Conservation (phyloP, 2,888 invertebrate genomes). For the Nemurella pictetii region DNA sequence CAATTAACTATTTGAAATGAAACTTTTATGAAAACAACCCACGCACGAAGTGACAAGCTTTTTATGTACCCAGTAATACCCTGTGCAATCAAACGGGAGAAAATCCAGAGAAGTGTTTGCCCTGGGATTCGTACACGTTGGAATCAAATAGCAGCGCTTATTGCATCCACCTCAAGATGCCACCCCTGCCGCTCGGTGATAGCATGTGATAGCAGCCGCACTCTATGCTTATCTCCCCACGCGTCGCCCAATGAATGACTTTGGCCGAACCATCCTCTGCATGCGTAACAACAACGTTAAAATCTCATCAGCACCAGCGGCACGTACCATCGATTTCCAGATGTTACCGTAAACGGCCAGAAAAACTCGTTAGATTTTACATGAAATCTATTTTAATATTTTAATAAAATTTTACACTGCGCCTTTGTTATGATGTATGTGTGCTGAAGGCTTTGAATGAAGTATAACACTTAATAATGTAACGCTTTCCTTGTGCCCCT, state of each 20-base stretch:
- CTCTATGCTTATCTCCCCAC: background rate
- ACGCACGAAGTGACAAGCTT: too few relatives aligned
- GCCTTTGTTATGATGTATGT: background rate
- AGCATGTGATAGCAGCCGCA: background rate
- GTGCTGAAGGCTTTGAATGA: background rate
- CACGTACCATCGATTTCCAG: constrained; percentile 12
- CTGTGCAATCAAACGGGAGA: too few relatives aligned
- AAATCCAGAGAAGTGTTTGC: background rate
- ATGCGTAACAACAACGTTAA: constrained; percentile 14
- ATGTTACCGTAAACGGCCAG: background rate
- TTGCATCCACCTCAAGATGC: background rate
- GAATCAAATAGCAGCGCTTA: background rate
- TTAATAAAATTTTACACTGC: background rate
- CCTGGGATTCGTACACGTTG: background rate
- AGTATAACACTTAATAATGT: background rate
- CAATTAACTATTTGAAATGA: background rate
- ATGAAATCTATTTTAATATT: background rate
- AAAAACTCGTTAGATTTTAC: background rate
- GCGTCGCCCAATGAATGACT: background rate
- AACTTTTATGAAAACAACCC: background rate
- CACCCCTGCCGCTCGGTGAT: background rate
- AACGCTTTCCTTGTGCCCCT: background rate
- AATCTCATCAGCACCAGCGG: background rate
- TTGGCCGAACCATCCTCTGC: background rate
- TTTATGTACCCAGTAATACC: too few relatives aligned